Base-by-base conservation (phyloP, 2,797 vertebrate species). In the Takifugu rubripes region DNA sequence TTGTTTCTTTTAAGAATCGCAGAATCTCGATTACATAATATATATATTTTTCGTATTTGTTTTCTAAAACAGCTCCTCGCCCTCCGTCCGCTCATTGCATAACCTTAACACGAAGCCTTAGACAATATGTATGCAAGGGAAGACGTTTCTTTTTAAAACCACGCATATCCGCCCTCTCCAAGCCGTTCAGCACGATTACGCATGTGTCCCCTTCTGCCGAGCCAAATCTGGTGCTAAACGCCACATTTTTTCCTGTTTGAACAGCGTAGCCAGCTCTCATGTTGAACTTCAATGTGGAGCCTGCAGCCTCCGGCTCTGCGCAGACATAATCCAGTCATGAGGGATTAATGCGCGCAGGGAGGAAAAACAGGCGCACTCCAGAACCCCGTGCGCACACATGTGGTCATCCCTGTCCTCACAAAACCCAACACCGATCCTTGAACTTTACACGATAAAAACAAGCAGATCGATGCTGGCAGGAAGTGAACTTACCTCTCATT, bases 401-500 rank as follows among this genome's bases (percentile, higher is more conserved):
- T 83, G 80, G 68, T 52, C 49, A 36, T 16, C 48, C 31, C 51
- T 66, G 25, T 54, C 49, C 29, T 3, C 7, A 42, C 25, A 48
- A 24, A 61, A 21, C 6, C 15, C 21, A 21, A 4, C 54, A 21
- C 43, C 14, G 27, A 48, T 42, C 25, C 1, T 8, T 2, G 24
- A 6, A 16, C 44, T 59, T 70, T 71, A 56, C 72, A 54, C 59
- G 66, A 31, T 43, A 6, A 6, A 21, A 59, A 68, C 25, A 56
- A 5, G 15, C 45, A 62, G 2, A 3, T 3, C 27, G 54, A 15
- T 9, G 55, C 3, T 1, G 6, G 49, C 12, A 61, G 12, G 7
- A 12, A 15, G 48, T 53, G 56, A 8, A 63, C 87, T 88, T 64
- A 93, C 92, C 92, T 91, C 91, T 88, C 92, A 93, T 93, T 62